phyloP scores from a whole-genome alignment of 1,140 invertebrate genomes.

The Zaprionus camerounensis region DNA sequence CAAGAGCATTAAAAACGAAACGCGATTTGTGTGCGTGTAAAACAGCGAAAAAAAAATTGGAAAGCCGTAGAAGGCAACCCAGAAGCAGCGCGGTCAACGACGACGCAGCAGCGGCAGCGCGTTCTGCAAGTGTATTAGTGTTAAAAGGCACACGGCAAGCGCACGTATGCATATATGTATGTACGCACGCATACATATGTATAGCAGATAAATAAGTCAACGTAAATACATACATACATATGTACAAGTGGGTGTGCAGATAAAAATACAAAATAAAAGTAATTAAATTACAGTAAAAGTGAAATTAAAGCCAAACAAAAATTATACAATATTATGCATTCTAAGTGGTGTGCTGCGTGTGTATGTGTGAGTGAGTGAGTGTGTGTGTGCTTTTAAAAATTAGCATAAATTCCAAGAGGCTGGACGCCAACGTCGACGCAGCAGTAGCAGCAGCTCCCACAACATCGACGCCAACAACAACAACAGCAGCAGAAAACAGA shows the following conservation, averaged over 20 bases:
- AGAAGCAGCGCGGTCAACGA: conserved; percentile 52
- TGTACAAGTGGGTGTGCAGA: conserved; percentile 32
- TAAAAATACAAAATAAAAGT: conserved; percentile 51
- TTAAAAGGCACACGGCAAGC: conserved; percentile 50
- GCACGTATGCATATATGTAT: conserved; percentile 39
- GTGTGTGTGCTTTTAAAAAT: conserved; percentile 38
- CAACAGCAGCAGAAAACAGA: conserved; percentile 34
- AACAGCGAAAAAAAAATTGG: conserved; percentile 45
- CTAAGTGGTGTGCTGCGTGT: conserved; percentile 16
- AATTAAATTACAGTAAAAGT: conserved; percentile 56
- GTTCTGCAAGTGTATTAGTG: conserved; percentile 73
- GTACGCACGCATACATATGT: conserved; percentile 28
- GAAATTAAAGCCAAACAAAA: conserved; percentile 57
- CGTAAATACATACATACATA: conserved; percentile 37
- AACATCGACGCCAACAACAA: conserved; percentile 35
- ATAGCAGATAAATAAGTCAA: conserved; percentile 41
- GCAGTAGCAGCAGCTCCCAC: conserved; percentile 53
- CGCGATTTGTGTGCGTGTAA: conserved; percentile 36
- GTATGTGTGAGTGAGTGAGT: conserved; percentile 37
- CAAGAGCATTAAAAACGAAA: conserved; percentile 27
- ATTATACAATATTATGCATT: conserved; percentile 43
- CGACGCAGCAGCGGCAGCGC: conserved; percentile 51
- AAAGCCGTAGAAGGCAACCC: conserved; percentile 58
- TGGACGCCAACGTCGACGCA: conserved; percentile 46
- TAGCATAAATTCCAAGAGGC: conserved; percentile 60